A percentile compares a stretch with the other conserved stretches of the same genome.
Conservation (phyloP, 2,113 vertebrate species). For the Leptosomus discolor region DNA sequence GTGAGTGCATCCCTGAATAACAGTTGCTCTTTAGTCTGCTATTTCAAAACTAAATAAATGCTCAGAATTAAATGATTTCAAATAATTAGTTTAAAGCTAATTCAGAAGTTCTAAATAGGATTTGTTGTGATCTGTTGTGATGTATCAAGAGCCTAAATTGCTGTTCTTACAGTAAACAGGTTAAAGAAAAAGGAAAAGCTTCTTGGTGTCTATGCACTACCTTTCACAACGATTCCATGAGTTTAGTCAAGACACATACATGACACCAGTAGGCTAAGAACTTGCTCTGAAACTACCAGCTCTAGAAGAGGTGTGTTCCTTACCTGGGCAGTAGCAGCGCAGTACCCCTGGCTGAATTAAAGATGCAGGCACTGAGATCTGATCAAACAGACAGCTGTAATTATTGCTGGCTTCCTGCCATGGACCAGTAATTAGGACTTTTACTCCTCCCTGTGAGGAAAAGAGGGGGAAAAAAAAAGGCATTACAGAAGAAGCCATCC, state of each 20-base stretch:
- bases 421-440: constrained; percentile 96
- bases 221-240: background rate
- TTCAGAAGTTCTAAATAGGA: background rate
- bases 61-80: background rate
- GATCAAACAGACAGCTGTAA: constrained; percentile 98
- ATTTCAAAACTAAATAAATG: background rate
- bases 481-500: background rate
- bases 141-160: background rate
- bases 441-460: constrained; percentile 89
- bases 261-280: background rate
- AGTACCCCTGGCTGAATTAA: constrained; percentile 97
- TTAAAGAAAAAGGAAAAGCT: background rate
- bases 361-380: constrained; percentile 96
- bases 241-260: background rate
- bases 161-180: background rate
- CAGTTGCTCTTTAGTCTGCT: background rate
- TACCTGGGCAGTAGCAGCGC: constrained; percentile 98
- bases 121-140: background rate
- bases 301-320: background rate
- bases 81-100: background rate
- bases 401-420: constrained; percentile 97
- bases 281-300: background rate
- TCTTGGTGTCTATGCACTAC: background rate
- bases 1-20: background rate
- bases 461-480: background rate